Conservation (phyloP, 2,888 invertebrate genomes). For the Dascillus cervinus region DNA sequence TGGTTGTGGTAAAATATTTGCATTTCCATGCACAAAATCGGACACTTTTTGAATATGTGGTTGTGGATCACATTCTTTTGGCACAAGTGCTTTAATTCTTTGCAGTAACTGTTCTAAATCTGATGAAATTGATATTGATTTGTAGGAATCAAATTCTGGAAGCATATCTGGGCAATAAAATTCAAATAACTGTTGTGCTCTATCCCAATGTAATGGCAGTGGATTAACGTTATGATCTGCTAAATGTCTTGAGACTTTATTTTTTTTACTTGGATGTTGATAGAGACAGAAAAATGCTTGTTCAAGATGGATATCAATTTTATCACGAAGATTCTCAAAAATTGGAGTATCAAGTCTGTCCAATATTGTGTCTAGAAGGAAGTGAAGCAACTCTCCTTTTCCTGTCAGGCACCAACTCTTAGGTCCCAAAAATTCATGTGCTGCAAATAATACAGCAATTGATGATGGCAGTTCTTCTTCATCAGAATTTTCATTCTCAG, state of each 20-base stretch:
- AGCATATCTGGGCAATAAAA: slow-evolving; percentile 71
- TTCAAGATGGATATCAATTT: slow-evolving; percentile 71
- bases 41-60: slow-evolving; percentile 54
- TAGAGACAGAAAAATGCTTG: slow-evolving; percentile 83
- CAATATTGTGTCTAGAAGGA: slow-evolving; percentile 67
- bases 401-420: slow-evolving; percentile 69
- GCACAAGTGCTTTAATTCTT: slow-evolving; percentile 61
- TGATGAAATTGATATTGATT: slow-evolving; percentile 66
- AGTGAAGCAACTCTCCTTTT: slow-evolving; percentile 69
- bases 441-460: slow-evolving; percentile 68
- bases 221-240: slow-evolving; percentile 70
- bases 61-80: slow-evolving; percentile 59
- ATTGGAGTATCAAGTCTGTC: slow-evolving; percentile 60
- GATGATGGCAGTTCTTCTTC: slow-evolving; percentile 59
- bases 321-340: slow-evolving; percentile 55
- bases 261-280: slow-evolving; percentile 69
- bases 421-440: slow-evolving; percentile 68
- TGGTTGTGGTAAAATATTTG: slow-evolving; percentile 39
- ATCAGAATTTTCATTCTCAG: slow-evolving; percentile 37
- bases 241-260: slow-evolving; percentile 54
- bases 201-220: slow-evolving; percentile 63
- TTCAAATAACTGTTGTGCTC: slow-evolving; percentile 68
- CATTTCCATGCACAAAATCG: slow-evolving; percentile 59
- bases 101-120: slow-evolving; percentile 72
- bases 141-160: slow-evolving; percentile 75